Base-by-base conservation (phyloP, 2,113 vertebrate genomes). In the Mandrillus leucophaeus region DNA sequence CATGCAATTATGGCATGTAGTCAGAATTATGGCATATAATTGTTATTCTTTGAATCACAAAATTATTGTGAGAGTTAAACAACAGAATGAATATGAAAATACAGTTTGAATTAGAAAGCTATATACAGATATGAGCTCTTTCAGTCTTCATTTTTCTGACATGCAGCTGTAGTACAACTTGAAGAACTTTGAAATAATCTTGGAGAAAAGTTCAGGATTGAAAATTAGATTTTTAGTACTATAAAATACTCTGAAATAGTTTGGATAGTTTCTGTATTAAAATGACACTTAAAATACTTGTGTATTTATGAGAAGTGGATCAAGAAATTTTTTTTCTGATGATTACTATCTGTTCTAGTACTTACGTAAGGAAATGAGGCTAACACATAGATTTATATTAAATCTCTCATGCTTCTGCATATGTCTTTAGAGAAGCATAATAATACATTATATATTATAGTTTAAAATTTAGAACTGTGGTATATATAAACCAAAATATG, bases 21-120 rank as follows among this genome's bases (percentile, higher is more conserved):
- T 95, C 17, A 95, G 13, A 94, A 95, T 83, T 80, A 45, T 30
- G 87, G 59, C 43, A 10, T 88, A 38, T 40, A 40, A 16, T 88
- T 93, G 30, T 96, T 95, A 52, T 45, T 88, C 48, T 43, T 81
- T 86, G 35, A 88, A n/a, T 92, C 61, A 61, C 25, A 93, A 70
- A 93, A 82, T 68, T 81, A 1, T 86, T 87, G 30, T 84, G 50
- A 88, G 27, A 32, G 64, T 40, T 66, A 94, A 94, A 83, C 79
- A 90, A 68, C 12, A 93, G 61, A 86, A 75, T 96, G 32, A 66
- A 79, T 90, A 14, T 97, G 75, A 95, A 93, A 97, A 79, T 80
- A 32, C 30, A 50, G 70, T 70, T 17, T 97, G 3, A 96, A 81
- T 35, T 90, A 68, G 45, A 64, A 61, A 79, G 55, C 55, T 80